Evolutionary conservation across 1,140 invertebrate species (phyloP).

Genomic region (Eubasilissa regina): DNA sequence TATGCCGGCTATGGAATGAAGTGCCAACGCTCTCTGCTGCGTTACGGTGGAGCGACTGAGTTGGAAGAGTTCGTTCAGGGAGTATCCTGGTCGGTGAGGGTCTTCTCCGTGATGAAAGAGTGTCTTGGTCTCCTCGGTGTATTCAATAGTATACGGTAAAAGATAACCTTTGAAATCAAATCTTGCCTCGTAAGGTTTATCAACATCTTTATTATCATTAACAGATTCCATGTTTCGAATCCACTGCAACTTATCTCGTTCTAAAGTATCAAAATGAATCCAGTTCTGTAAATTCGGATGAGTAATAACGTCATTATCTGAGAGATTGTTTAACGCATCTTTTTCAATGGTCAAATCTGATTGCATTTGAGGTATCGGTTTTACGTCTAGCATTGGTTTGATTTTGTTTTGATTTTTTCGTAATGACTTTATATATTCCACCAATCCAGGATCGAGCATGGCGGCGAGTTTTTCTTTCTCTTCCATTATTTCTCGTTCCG

Average conservation of each 20-base stretch:
- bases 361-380: slow-evolving; percentile 51
- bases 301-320: slow-evolving; percentile 75
- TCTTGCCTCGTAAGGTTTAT: slow-evolving; percentile 81
- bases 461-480: slow-evolving; percentile 80
- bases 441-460: slow-evolving; percentile 77
- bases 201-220: slow-evolving; percentile 8
- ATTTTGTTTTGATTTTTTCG: slow-evolving; percentile 62
- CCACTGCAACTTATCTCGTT: slow-evolving; percentile 90
- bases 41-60: slow-evolving; percentile 78
- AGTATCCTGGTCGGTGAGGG: slow-evolving; percentile 91
- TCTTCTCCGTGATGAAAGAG: slow-evolving; percentile 95
- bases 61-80: slow-evolving; percentile 88
- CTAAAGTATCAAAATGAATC: slow-evolving; percentile 87
- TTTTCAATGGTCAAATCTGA: slow-evolving; percentile 35
- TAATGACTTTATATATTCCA: slow-evolving; percentile 78
- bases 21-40: slow-evolving; percentile 86
- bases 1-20: slow-evolving; percentile 86
- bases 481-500: slow-evolving; percentile 81
- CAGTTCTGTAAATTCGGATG: slow-evolving; percentile 79
- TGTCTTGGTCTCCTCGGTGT: slow-evolving; percentile 74
- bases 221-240: slow-evolving; percentile 78
- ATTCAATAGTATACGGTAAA: slow-evolving; percentile 77
- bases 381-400: slow-evolving; percentile 62
- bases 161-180: slow-evolving; percentile 80
- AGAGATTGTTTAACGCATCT: slow-evolving; percentile 62